Evolutionary conservation across 2,888 invertebrate genomes (phyloP).

Genomic region (Parnassius mnemosyne): DNA sequence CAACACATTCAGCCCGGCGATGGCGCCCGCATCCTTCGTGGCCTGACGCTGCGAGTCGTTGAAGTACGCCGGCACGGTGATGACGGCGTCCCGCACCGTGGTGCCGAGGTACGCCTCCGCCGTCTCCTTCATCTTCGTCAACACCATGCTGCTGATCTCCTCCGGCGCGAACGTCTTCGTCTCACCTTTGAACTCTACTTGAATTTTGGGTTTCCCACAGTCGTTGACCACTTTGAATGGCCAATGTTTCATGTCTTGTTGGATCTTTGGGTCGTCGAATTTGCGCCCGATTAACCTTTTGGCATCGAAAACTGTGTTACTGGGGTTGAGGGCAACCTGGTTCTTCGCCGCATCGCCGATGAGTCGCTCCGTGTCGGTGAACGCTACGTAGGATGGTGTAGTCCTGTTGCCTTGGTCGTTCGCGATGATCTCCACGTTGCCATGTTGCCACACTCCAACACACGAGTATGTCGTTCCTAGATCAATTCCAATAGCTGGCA

Average conservation of each 20-base stretch:
- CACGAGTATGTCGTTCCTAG: slow-evolving; percentile 87
- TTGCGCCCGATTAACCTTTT: slow-evolving; percentile 91
- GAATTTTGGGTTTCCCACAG: slow-evolving; percentile 84
- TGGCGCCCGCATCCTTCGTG: slow-evolving; percentile 91
- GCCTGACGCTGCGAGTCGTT: slow-evolving; percentile 88
- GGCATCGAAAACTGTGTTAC: slow-evolving; percentile 88
- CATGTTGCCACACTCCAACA: slow-evolving; percentile 82
- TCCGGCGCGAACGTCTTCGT: slow-evolving; percentile 84
- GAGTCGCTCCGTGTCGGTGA: slow-evolving; percentile 88
- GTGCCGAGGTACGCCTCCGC: slow-evolving; percentile 86
- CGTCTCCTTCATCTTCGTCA: slow-evolving; percentile 81
- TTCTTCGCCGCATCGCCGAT: slow-evolving; percentile 94
- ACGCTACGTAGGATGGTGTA: slow-evolving; percentile 81
- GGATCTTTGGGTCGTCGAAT: slow-evolving; percentile 87
- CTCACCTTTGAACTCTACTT: slow-evolving; percentile 84
- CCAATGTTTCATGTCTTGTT: slow-evolving; percentile 90
- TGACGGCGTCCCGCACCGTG: slow-evolving; percentile 85
- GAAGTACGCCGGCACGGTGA: slow-evolving; percentile 91
- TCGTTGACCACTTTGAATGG: slow-evolving; percentile 87
- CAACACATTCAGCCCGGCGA: slow-evolving; percentile 88
- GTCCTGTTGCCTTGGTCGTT: slow-evolving; percentile 90
- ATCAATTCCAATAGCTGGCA: slow-evolving; percentile 79
- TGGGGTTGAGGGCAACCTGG: slow-evolving; percentile 88
- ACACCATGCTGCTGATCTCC: slow-evolving; percentile 86
- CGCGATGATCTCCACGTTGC: slow-evolving; percentile 94